phyloP scores from a whole-genome alignment of 2,113 vertebrate genomes.

The Phocoena sinus region DNA sequence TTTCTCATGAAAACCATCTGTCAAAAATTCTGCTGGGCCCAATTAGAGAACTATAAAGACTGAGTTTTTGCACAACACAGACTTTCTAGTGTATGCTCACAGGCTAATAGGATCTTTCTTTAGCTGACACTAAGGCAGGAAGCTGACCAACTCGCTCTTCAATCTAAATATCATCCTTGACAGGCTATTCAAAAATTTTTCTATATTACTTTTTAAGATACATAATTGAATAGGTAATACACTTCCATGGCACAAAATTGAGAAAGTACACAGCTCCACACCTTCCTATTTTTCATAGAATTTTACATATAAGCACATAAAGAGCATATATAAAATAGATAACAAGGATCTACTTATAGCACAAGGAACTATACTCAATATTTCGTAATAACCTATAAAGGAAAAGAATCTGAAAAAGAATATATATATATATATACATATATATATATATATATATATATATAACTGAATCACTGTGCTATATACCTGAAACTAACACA shows the following conservation, averaged over 20 bases:
- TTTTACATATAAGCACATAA: not conserved
- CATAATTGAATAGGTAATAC: not conserved
- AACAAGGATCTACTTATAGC: not conserved
- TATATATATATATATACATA: not conserved
- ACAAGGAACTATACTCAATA: not conserved
- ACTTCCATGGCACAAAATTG: not conserved
- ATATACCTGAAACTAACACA: not conserved
- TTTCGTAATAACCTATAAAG: not conserved
- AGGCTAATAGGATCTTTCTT: not conserved
- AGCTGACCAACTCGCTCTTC: not conserved
- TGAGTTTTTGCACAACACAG: not conserved
- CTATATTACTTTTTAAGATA: not conserved
- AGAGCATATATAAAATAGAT: not conserved
- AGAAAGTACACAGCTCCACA: not conserved
- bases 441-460: not conserved
- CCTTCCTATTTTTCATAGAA: not conserved
- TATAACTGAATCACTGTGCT: not conserved
- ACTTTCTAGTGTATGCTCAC: not conserved
- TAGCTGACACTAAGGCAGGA: not conserved
- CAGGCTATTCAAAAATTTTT: not conserved
- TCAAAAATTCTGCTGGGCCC: constrained; percentile 9
- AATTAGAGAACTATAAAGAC: constrained; percentile 15
- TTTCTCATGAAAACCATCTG: constrained; percentile 2
- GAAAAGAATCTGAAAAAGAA: not conserved
- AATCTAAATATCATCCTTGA: not conserved